These are phyloP conservation scores for Smutsia gigantea DNA, from an alignment of 2,797 vertebrate species.

Conservation along the genomic window DNA sequence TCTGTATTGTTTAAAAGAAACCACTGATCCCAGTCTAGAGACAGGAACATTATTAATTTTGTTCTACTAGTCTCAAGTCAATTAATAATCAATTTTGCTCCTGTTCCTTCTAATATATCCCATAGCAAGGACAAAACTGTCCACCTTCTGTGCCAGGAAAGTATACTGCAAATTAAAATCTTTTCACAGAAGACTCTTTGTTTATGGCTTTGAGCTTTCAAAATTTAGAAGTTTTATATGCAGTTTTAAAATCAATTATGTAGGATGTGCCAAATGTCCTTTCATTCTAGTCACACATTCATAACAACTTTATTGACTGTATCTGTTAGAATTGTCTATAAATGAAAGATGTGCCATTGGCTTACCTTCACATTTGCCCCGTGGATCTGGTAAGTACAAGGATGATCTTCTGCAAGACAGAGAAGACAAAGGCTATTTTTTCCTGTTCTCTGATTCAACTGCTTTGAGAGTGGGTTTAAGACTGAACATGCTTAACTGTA, in stretches of 20 bases:
- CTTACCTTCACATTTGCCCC: conserved; percentile 73
- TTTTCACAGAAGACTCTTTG: conserved; percentile 64
- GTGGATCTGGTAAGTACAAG: background rate
- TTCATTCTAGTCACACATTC: conserved; percentile 71
- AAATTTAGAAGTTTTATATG: conserved; percentile 66
- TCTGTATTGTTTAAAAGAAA: conserved; percentile 71
- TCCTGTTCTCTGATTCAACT: background rate
- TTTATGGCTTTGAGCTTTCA: conserved; percentile 59
- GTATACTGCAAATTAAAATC: conserved; percentile 60
- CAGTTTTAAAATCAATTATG: conserved; percentile 79
- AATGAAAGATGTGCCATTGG: conserved; percentile 56
- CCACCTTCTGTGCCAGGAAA: conserved; percentile 64
- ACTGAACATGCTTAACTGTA: background rate
- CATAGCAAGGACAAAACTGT: conserved; percentile 65
- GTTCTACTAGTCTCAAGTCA: conserved; percentile 68
- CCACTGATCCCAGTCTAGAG: conserved; percentile 39
- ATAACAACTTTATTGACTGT: conserved; percentile 73
- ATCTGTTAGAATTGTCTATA: conserved; percentile 33
- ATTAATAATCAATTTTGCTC: conserved; percentile 82
- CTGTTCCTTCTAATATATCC: conserved; percentile 70
- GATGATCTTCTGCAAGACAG: background rate
- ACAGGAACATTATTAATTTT: conserved; percentile 76
- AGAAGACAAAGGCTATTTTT: background rate
- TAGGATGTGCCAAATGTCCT: conserved; percentile 68
- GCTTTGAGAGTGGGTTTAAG: background rate